A percentile compares a stretch with the other conserved stretches of the same genome.
Conservation (phyloP, 2,113 vertebrate genomes). For the Laticauda colubrina region DNA sequence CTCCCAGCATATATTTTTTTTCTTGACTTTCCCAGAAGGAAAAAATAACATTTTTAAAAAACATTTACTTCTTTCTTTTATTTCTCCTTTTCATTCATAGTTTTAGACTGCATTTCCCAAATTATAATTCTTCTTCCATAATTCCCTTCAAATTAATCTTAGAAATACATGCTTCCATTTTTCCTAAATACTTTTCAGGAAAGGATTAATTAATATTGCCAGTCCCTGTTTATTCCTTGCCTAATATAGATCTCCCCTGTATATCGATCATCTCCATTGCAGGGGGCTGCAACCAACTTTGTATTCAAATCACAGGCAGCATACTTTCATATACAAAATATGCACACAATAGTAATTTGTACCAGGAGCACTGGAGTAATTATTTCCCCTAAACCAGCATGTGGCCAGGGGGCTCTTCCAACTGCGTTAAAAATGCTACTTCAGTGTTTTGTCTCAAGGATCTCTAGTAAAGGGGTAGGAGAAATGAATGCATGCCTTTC, state of each 20-base stretch:
- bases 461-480: background rate
- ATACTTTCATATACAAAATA: background rate
- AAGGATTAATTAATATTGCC: background rate
- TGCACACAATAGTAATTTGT: background rate
- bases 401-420: background rate
- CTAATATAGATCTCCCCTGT: background rate
- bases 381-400: background rate
- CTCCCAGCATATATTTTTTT: background rate
- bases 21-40: background rate
- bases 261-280: background rate
- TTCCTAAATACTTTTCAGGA: background rate
- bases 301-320: background rate
- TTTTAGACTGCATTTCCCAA: background rate
- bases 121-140: background rate
- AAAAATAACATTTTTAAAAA: background rate
- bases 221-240: background rate
- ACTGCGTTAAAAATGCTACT: background rate
- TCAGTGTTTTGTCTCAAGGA: background rate
- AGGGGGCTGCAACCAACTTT: background rate
- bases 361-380: background rate
- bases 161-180: background rate
- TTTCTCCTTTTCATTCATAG: background rate
- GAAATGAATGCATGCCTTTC: background rate
- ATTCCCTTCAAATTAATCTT: background rate
- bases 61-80: background rate